Evolutionary conservation across 2,113 vertebrate genomes (phyloP), one percentile per base, ranked within the genome.

Genomic region (Mus pahari): DNA sequence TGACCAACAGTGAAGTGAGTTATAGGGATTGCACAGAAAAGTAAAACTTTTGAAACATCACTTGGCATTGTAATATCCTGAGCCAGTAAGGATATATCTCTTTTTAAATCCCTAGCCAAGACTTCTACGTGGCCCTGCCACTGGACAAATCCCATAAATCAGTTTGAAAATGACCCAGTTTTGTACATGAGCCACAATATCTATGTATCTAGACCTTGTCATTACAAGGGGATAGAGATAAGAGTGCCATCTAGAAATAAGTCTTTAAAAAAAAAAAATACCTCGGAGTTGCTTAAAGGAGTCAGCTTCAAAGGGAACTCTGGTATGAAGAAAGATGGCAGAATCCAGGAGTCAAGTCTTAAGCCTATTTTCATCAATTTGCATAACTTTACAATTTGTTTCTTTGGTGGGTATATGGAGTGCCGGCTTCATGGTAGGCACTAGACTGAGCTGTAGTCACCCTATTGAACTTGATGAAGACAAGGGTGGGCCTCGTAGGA

Each of bases 131-230:
- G 81, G 13, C 68, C 48, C 22, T 94, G 79, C 70, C 58, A 73
- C 94, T 96, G 66, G 66, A 93, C 90, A 68, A 55, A 28, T 83
- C 33, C 66, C 77, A 95, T 88, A 95, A 96, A 96, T 97, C 95
- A 92, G 48, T 73, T 77, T 94, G 88, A 95, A 97, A 89, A 42
- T 83, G 95, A 89, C 91, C 95, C 62, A 96, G 60, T 95, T 96
- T 96, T 89, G 20, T 9, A 91, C 82, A 87, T 42, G 19, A 95
- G 78, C 36, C 26, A 50, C 68, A 68, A 75, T n/a, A 88, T 55
- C 53, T 62, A 64, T 45, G 28, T 90, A 91, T 94, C 66, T 86
- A 94, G 88, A 73, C 73, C 92, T 94, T 77, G 3, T 55, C 48
- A 48, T 82, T 88, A 73, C 42, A 94, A 87, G 60, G 36, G 48